These are phyloP conservation scores for Corydoras maculifer DNA, from an alignment of 2,113 vertebrate species.

Conservation along the genomic window DNA sequence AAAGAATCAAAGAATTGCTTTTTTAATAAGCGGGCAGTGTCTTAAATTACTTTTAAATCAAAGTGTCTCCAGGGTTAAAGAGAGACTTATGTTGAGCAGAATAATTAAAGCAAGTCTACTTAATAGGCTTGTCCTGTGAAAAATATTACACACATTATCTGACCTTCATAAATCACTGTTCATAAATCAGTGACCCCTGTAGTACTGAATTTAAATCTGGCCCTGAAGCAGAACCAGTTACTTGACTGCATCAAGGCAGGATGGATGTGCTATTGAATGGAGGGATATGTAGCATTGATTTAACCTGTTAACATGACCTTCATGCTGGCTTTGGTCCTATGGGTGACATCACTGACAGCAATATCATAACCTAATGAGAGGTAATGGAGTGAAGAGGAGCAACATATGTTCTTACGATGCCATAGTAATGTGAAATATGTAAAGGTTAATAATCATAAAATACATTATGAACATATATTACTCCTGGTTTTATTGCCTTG, in stretches of 20 bases:
- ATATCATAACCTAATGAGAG: conserved; percentile 55
- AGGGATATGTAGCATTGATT: conserved; percentile 37
- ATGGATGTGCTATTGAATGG: conserved; percentile 29
- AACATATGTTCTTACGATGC: too few relatives aligned
- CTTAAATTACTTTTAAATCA: conserved; percentile 52
- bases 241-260: conserved; percentile 54
- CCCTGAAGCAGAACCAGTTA: conserved; percentile 62
- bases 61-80: conserved; percentile 52
- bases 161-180: conserved; percentile 62
- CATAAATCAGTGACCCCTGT: conserved; percentile 65
- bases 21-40: conserved; percentile 51
- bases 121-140: conserved; percentile 60
- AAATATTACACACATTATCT: conserved; percentile 62
- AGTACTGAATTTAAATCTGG: conserved; percentile 60
- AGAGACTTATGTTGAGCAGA: conserved; percentile 61
- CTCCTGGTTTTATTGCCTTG: too few relatives aligned
- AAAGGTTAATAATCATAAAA: too few relatives aligned
- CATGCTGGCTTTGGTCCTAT: conserved; percentile 37
- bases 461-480: too few relatives aligned
- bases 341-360: conserved; percentile 43
- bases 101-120: conserved; percentile 57
- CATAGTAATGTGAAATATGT: too few relatives aligned
- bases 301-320: conserved; percentile 33
- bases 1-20: conserved; percentile 38
- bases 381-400: conserved; percentile 40